These are phyloP conservation scores for sheep (Ovis aries) DNA, from an alignment of 2,113 vertebrate genomes.

Conservation along the genomic window ARS-UI_Ramb_v3.0 NC_056055.1:203720501-203721000, in stretches of 20 bases:
- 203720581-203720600: not conserved
- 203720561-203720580: not conserved
- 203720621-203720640: not conserved
- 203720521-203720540: not conserved
- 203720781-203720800: not conserved
- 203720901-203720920: not conserved
- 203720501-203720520: not conserved
- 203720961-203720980: not conserved
- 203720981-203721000: not conserved
- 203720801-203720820: not conserved
- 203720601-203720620: not conserved
- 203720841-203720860: not conserved
- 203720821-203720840: not conserved
- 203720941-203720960: not conserved
- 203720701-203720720: slow-evolving; percentile 13
- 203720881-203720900: not conserved
- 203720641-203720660: not conserved
- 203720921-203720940: not conserved
- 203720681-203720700: not conserved
- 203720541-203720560: not conserved
- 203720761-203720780: not conserved
- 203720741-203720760: not conserved
- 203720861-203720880: not conserved
- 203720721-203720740: not conserved
- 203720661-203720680: not conserved